A percentile compares a stretch with the other conserved stretches of the same genome.
Conservation (phyloP, 2,113 vertebrate species). For the Rhynchomys soricoides region DNA sequence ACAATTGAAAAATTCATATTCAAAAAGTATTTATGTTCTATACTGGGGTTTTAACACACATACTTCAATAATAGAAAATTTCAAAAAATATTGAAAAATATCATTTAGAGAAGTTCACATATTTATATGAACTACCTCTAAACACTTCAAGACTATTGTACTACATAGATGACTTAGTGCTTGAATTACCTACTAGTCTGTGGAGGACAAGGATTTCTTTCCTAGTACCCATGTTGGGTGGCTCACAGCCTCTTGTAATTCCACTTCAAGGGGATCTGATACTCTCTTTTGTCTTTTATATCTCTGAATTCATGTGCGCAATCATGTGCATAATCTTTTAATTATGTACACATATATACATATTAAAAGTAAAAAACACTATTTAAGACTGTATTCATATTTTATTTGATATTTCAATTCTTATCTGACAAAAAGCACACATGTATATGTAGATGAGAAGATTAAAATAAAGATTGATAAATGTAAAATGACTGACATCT, state of each 20-base stretch:
- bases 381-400: neutral
- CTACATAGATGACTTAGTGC: neutral
- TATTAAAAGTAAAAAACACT: too few relatives aligned
- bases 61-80: neutral
- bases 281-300: neutral
- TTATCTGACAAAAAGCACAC: neutral
- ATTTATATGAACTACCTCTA: neutral
- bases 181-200: neutral
- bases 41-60: neutral
- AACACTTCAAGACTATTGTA: neutral
- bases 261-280: neutral
- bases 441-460: too few relatives aligned
- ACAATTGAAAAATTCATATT: neutral
- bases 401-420: neutral
- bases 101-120: neutral
- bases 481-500: too few relatives aligned
- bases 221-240: neutral
- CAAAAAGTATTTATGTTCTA: neutral
- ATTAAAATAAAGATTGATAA: too few relatives aligned
- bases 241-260: neutral
- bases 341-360: neutral
- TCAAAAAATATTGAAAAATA: neutral
- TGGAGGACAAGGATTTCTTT: too few relatives aligned
- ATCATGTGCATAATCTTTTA: neutral
- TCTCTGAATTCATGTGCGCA: neutral